Conservation (phyloP, 1,140 invertebrate species). For the Cylas formicarius region DNA sequence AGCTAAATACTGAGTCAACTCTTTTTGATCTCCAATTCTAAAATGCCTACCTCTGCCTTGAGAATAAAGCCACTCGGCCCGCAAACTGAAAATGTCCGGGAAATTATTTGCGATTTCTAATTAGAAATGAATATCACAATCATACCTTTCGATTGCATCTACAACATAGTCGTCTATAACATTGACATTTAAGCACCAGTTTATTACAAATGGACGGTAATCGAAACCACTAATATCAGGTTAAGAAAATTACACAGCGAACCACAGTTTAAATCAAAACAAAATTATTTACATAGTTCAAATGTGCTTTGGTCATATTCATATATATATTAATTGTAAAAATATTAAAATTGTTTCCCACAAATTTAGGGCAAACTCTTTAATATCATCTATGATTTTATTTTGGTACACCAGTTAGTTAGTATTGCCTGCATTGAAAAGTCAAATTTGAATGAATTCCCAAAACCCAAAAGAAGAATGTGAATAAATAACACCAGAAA, state of each 20-base stretch:
- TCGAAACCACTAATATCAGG: conserved; percentile 69
- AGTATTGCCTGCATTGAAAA: too few relatives aligned
- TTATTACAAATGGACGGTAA: conserved; percentile 85
- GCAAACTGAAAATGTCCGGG: conserved; percentile 54
- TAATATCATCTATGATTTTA: too few relatives aligned
- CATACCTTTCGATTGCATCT: conserved; percentile 81
- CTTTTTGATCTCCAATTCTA: conserved; percentile 72
- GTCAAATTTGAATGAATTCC: too few relatives aligned
- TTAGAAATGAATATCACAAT: conserved; percentile 12
- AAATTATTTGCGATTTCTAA: conserved; percentile 3
- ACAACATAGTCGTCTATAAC: conserved; percentile 83
- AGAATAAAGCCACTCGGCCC: conserved; percentile 92
- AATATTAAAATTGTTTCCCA: too few relatives aligned
- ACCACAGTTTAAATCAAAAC: too few relatives aligned
- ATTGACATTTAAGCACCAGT: conserved; percentile 85
- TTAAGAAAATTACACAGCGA: conserved; percentile 42
- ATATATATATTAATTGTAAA: too few relatives aligned
- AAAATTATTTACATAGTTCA: too few relatives aligned
- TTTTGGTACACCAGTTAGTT: too few relatives aligned
- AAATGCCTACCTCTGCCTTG: conserved; percentile 85
- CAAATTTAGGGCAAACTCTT: neutral
- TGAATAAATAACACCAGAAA: too few relatives aligned
- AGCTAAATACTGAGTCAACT: conserved; percentile 74
- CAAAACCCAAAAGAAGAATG: too few relatives aligned
- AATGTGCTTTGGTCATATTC: too few relatives aligned